Evolutionary conservation across 2,797 vertebrate genomes (phyloP), one percentile per base, ranked within the genome.

Genomic region (Spinus olivaceus): DNA sequence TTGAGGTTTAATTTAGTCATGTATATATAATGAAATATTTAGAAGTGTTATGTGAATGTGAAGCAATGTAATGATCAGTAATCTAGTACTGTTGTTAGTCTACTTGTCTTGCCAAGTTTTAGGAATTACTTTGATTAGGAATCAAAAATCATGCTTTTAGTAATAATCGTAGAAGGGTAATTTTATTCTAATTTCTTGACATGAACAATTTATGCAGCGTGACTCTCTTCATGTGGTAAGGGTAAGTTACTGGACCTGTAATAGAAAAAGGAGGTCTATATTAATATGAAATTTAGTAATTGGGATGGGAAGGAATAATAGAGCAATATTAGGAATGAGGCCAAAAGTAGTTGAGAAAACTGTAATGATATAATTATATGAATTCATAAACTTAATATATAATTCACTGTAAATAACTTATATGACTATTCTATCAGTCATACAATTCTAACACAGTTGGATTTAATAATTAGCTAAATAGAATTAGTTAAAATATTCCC

Each of bases 11-110:
- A 95, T 82, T 92, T 89, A 67, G 50, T 78, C 42, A 30, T 57
- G 32, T 64, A 80, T 83, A 81, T 39, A 65, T 73, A 65, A 74
- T 81, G 50, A 90, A 94, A 91, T 91, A 94, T 88, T 95, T 93
- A 83, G 65, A 81, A 81, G 25, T 69, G 39, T 57, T 78, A 86
- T 81, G 54, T 67, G 91, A 88, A 94, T 78, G 57, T 37, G 57
- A 83, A 91, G 13, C 20, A 51, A n/a, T 82, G 23, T 70, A 82
- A 74, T 33, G 42, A 83, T 81, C 90, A 57, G 20, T 77, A 87
- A 88, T 60, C 28, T 83, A 37, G 44, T 35, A 23, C 30, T 78
- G 32, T 30, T 50, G 17, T 76, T 71, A 74, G 17, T 42, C 28
- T 88, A 60, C 20, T 89, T 81, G 63, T 60, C 56, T 91, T 81